phyloP scores from a whole-genome alignment of 2,113 vertebrate species.

The Leucosticte australis region DNA sequence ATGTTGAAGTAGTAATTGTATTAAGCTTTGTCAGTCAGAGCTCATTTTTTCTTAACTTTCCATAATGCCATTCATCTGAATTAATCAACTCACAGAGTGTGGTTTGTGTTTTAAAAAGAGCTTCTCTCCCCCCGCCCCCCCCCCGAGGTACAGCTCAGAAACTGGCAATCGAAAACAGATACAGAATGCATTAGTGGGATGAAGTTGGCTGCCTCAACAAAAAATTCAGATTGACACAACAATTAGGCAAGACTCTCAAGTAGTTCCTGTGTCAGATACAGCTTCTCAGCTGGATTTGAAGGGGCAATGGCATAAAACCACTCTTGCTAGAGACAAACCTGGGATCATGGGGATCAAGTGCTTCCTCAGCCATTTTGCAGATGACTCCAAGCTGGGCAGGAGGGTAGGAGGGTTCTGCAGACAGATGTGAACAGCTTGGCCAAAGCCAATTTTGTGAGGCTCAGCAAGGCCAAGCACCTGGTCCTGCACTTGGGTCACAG shows the following conservation, averaged over 20 bases:
- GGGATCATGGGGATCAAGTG: accelerated
- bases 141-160: not conserved
- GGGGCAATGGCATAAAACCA: not conserved
- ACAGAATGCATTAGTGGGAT: not conserved
- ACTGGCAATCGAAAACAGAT: conserved; percentile 32
- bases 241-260: conserved; percentile 1
- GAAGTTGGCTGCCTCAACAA: conserved; percentile 2
- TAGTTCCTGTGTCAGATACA: not conserved
- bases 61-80: conserved; percentile 1
- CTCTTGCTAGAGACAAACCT: not conserved
- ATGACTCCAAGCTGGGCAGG: not conserved
- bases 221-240: conserved; percentile 21
- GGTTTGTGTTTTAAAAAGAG: not conserved
- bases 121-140: not conserved
- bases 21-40: not conserved
- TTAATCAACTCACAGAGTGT: not conserved
- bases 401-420: not conserved
- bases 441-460: accelerated
- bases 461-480: accelerated
- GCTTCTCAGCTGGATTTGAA: not conserved
- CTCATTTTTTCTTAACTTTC: conserved; percentile 4
- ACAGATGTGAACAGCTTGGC: not conserved
- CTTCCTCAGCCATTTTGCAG: not conserved
- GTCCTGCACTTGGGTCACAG: not conserved
- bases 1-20: not conserved